These are phyloP conservation scores for Drosophila sordidapex DNA, from an alignment of 2,888 invertebrate species.

Conservation along the genomic window DNA sequence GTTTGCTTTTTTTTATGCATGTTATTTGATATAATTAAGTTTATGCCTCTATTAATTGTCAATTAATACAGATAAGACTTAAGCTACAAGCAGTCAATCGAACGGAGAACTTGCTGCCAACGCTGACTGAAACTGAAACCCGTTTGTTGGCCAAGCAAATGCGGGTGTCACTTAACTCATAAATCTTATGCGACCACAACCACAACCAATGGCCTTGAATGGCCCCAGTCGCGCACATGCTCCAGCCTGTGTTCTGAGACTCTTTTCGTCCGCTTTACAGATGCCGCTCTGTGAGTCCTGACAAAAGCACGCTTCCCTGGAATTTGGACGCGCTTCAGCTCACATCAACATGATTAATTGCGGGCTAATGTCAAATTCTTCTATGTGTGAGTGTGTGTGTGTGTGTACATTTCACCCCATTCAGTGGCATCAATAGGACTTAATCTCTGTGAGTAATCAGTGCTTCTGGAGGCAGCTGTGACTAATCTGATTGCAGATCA, in stretches of 20 bases:
- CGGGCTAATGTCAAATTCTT: constrained; percentile 60
- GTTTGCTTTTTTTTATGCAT: constrained; percentile 23
- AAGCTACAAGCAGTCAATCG: constrained; percentile 33
- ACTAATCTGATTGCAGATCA: constrained; percentile 34
- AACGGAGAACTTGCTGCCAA: constrained; percentile 58
- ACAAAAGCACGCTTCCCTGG: constrained; percentile 55
- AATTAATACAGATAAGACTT: constrained; percentile 76
- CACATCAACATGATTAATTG: constrained; percentile 66
- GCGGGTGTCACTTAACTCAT: constrained; percentile 76
- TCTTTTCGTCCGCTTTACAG: constrained; percentile 22
- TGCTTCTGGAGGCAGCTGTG: constrained; percentile 25
- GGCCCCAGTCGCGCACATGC: constrained; percentile 29
- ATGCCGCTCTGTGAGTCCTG: constrained; percentile 57
- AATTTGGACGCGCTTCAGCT: constrained; percentile 46
- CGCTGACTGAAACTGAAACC: constrained; percentile 50
- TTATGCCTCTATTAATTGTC: constrained; percentile 56
- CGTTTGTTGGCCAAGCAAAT: constrained; percentile 67
- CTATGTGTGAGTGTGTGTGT: neutral
- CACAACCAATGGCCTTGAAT: constrained; percentile 52
- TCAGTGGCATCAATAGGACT: constrained; percentile 24
- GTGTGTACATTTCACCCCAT: constrained; percentile 3
- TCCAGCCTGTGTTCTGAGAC: constrained; percentile 1
- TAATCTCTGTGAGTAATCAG: constrained; percentile 22
- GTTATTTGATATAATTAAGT: constrained; percentile 69
- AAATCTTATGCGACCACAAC: constrained; percentile 62